These are phyloP conservation scores for Panurus biarmicus DNA, from an alignment of 2,113 vertebrate species.

Conservation along the genomic window DNA sequence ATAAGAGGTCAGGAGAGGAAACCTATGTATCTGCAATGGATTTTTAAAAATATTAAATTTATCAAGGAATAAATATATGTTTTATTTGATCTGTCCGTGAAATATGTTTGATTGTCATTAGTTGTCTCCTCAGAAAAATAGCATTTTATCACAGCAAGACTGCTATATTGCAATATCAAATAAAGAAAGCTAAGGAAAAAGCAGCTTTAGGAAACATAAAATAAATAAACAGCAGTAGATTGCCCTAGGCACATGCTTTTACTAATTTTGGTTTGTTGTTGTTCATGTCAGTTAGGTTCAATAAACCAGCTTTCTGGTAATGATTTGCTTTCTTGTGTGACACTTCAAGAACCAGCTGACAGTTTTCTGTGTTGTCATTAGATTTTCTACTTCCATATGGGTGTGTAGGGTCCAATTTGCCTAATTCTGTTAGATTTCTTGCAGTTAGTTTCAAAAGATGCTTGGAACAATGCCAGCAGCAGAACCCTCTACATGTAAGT, in stretches of 20 bases:
- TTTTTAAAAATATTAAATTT: neutral
- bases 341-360: neutral
- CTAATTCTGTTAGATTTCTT: neutral
- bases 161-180: neutral
- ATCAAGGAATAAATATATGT: neutral
- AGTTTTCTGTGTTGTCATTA: slow-evolving; percentile 34
- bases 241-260: slow-evolving; percentile 34
- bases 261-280: slow-evolving; percentile 35
- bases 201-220: neutral
- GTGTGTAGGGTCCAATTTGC: neutral
- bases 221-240: slow-evolving; percentile 24
- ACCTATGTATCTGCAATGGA: neutral
- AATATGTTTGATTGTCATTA: neutral
- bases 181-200: neutral
- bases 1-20: neutral
- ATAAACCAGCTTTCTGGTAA: slow-evolving; percentile 3
- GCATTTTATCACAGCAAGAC: neutral
- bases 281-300: slow-evolving; percentile 33
- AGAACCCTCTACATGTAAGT: neutral
- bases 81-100: neutral
- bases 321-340: slow-evolving; percentile 5
- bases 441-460: neutral
- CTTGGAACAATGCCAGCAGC: neutral
- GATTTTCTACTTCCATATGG: slow-evolving; percentile 12
- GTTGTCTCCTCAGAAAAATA: neutral